Evolutionary conservation across 2,797 vertebrate species (phyloP), one percentile per base, ranked within the genome.

Genomic region (Clamator glandarius): DNA sequence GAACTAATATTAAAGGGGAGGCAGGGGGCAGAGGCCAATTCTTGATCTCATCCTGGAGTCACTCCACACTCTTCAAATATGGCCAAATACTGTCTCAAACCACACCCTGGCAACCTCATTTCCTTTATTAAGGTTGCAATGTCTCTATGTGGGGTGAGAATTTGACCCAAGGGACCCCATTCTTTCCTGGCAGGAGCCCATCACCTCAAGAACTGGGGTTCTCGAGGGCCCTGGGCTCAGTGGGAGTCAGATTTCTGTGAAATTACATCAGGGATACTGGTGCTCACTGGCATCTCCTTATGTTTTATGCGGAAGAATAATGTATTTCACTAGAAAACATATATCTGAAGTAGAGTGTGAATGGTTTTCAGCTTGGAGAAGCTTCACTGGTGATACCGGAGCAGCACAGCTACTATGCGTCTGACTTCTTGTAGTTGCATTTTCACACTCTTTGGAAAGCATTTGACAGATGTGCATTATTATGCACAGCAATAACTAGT

Each of bases 391-490:
- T 87, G 90, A 64, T 35, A 66, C 10, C 8, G 79, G 64, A 92
- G 94, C 81, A 94, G 94, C 80, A 76, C 54, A 82, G 50, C 70
- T 57, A 94, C 79, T 66, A 76, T 5, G 7, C 12, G 66, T 92
- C 92, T 6, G 48, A 48, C 68, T 54, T 83, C 59, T 86, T 92
- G 94, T 92, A 92, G 96, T 94, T 95, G 84, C 25, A 59, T 89
- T 81, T 83, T 90, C 86, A 44, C 15, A 18, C 11, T 12, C 88
- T 83, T 36, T 78, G 93, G 91, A 96, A 96, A 95, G 91, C 44
- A 6, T 92, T 93, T 93, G 95, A 96, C 96, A 98, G 97, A 96
- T 97, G 97, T 96, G 96, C 95, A 94, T 97, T 97, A 96, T 72
- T 97, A 96, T 96, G 93, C 94, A 95, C 57, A 80, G 91, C 94